Percentiles rank a stretch among this genome's conserved stretches.
These are phyloP conservation scores for Mirza zaza DNA, from an alignment of 2,113 vertebrate species.

Conservation along the genomic window DNA sequence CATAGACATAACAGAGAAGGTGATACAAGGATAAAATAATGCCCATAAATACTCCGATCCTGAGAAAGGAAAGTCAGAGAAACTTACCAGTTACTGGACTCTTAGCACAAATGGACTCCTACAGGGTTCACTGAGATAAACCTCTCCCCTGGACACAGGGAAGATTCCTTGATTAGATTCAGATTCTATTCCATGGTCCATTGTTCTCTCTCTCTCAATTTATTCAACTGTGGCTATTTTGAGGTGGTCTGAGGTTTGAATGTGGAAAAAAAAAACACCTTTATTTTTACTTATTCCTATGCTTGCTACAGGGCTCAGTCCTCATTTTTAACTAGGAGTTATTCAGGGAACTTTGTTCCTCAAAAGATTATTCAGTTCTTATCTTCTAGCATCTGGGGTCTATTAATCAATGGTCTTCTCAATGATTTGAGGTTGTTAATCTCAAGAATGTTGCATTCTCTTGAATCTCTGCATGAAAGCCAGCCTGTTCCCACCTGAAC, in stretches of 20 bases:
- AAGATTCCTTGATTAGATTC: background rate
- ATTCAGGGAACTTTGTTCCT: background rate
- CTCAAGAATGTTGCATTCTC: background rate
- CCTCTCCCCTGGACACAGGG: background rate
- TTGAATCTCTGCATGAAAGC: background rate
- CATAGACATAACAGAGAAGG: background rate
- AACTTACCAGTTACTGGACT: background rate
- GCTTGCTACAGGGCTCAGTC: background rate
- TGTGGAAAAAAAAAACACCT: background rate
- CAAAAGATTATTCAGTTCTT: background rate
- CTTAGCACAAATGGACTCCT: background rate
- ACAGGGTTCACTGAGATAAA: background rate
- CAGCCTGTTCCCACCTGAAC: background rate
- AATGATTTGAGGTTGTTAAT: background rate
- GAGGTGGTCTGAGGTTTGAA: background rate
- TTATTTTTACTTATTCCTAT: background rate
- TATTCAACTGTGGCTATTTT: background rate
- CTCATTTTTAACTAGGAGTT: background rate
- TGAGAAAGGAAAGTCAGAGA: background rate
- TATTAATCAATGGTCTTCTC: background rate
- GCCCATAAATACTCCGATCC: background rate
- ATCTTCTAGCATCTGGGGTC: background rate
- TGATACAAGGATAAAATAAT: background rate
- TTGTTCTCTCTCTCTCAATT: background rate
- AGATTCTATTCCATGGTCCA: background rate